Conservation (phyloP, 2,888 invertebrate species). For the Caenorhabditis becei region DNA sequence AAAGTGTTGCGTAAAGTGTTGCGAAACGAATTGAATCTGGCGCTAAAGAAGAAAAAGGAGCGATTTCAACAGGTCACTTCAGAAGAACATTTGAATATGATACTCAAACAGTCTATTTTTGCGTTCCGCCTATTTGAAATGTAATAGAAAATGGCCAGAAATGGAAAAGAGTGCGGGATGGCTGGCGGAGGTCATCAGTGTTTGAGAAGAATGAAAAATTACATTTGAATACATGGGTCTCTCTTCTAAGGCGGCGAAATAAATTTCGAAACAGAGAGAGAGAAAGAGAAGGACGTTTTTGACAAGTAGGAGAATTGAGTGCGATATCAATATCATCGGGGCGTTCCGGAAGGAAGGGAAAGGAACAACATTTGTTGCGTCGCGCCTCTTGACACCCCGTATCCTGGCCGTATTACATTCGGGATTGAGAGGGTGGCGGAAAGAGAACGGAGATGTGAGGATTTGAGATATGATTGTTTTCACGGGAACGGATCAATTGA, state of each 20-base stretch:
- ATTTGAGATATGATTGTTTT: constrained; percentile 53
- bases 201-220: constrained; percentile 66
- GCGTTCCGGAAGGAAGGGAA: constrained; percentile 25
- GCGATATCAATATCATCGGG: background rate
- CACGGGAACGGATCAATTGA: background rate
- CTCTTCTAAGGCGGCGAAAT: constrained; percentile 31
- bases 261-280: constrained; percentile 11
- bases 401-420: constrained; percentile 41
- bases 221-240: constrained; percentile 56
- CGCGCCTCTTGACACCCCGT: constrained; percentile 49
- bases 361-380: constrained; percentile 58
- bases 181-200: constrained; percentile 61
- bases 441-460: constrained; percentile 34
- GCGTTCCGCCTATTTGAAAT: background rate
- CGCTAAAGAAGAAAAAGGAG: no score
- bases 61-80: no score
- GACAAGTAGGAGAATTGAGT: background rate
- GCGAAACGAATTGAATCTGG: background rate
- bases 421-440: constrained; percentile 1
- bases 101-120: no score
- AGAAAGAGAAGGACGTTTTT: no score
- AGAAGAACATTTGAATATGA: no score
- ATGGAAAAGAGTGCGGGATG: constrained; percentile 15
- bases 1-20: background rate
- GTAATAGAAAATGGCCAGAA: background rate